These are phyloP conservation scores for Drosophila asahinai DNA, from an alignment of 1,140 invertebrate genomes.

Conservation along the genomic window DNA sequence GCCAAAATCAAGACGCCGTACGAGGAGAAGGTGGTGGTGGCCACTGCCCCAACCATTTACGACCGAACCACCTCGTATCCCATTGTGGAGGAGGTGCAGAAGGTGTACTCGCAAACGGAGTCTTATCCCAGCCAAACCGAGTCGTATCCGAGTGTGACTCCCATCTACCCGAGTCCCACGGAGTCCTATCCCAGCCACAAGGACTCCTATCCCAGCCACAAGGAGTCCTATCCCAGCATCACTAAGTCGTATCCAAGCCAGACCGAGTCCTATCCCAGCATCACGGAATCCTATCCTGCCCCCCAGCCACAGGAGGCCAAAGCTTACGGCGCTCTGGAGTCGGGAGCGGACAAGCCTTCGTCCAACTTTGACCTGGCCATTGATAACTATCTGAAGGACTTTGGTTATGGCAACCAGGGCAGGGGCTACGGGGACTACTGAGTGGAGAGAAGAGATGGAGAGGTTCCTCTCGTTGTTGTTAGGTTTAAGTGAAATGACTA, in stretches of 20 bases:
- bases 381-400: conserved; percentile 75
- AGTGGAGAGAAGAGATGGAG: too few species aligned
- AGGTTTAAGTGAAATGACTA: conserved; percentile 43
- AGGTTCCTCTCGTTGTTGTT: conserved; percentile 46
- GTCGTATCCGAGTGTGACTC: conserved; percentile 28
- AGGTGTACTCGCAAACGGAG: conserved; percentile 55
- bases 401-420: conserved; percentile 72
- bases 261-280: conserved; percentile 34
- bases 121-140: conserved; percentile 50
- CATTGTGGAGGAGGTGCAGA: conserved; percentile 43
- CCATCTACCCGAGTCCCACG: conserved; percentile 13
- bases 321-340: conserved; percentile 37
- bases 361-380: conserved; percentile 70
- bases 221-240: conserved; percentile 18
- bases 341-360: conserved; percentile 46
- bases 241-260: conserved; percentile 25
- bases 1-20: conserved; percentile 71
- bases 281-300: conserved; percentile 26
- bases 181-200: conserved; percentile 22
- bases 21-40: conserved; percentile 59
- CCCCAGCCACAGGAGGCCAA: conserved; percentile 43
- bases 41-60: conserved; percentile 52
- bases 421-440: conserved; percentile 62
- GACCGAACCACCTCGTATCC: conserved; percentile 68
- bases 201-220: conserved; percentile 11